Evolutionary conservation across 2,113 vertebrate genomes (phyloP), one percentile per base, ranked within the genome.

Genomic region (Bagarius yarrelli): DNA sequence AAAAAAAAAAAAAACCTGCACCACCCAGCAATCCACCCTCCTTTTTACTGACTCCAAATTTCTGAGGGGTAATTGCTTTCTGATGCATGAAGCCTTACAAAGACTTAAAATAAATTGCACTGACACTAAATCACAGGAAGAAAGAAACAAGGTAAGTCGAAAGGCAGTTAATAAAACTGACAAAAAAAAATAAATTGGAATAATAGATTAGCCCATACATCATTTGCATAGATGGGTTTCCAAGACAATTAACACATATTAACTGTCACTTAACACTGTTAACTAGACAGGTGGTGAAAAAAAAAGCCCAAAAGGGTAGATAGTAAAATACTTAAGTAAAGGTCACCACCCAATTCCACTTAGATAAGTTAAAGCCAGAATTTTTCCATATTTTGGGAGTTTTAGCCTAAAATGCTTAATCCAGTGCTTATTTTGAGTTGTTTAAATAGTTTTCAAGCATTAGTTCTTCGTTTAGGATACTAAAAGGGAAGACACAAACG

Each of bases 51-150:
- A 66, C 57, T 76, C 63, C 34, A n/a, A 16, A 78, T 47, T 74
- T 79, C 78, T 15, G 55, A 63, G 76, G 76, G 76, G 50, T 83
- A 81, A 81, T 66, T 50, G 63, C 61, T 83, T 70, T 15, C 32
- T 82, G 86, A 84, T 61, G 86, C 70, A 2, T n/a, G 15, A 83
- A 19, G 44, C 16, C 64, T 67, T 25, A 79, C 64, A 83, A 74
- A 59, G 69, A 21, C 36, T 78, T 81, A 66, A 76, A 85, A 85
- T 82, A 77, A 87, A 85, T 69, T 76, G 3, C 9, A 76, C 83
- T 74, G 86, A 86, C 82, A 78, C 18, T 1, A 2, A 55, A 73
- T 32, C 19, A 19, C 69, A 76, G 76, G 80, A 25, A 80, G 80
- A 78, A 81, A 72, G 30, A 53, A 27, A 61, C 56, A 71, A 84